These are phyloP conservation scores for Columba guinea DNA, from an alignment of 2,797 vertebrate species.

Conservation along the genomic window DNA sequence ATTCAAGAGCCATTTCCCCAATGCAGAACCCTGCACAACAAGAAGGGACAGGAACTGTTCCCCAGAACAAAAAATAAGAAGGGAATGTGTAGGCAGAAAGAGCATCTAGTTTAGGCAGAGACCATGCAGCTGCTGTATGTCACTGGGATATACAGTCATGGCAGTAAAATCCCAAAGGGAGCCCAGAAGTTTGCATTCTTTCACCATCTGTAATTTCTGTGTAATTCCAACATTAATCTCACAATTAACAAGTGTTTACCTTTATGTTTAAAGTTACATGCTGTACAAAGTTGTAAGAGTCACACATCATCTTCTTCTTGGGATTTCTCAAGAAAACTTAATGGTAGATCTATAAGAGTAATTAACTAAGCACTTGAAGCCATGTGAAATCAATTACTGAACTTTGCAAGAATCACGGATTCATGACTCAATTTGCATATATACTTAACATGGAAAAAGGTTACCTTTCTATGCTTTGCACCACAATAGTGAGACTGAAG, in stretches of 20 bases:
- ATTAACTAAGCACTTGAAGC: background rate
- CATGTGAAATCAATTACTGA: background rate
- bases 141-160: background rate
- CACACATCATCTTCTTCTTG: background rate
- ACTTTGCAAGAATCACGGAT: background rate
- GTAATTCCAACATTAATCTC: background rate
- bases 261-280: background rate
- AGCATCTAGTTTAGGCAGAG: background rate
- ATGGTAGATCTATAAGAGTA: too few relatives aligned
- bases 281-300: background rate
- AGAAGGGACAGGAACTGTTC: background rate
- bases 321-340: background rate
- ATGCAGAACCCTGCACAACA: background rate
- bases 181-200: background rate
- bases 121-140: background rate
- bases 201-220: accelerated
- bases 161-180: background rate
- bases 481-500: conserved; percentile 63
- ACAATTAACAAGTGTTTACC: background rate
- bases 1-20: background rate
- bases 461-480: conserved; percentile 67
- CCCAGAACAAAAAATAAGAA: background rate
- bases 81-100: background rate
- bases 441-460: background rate
- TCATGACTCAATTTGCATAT: background rate